These are phyloP conservation scores for Menura novaehollandiae DNA, from an alignment of 2,113 vertebrate species.

Conservation along the genomic window DNA sequence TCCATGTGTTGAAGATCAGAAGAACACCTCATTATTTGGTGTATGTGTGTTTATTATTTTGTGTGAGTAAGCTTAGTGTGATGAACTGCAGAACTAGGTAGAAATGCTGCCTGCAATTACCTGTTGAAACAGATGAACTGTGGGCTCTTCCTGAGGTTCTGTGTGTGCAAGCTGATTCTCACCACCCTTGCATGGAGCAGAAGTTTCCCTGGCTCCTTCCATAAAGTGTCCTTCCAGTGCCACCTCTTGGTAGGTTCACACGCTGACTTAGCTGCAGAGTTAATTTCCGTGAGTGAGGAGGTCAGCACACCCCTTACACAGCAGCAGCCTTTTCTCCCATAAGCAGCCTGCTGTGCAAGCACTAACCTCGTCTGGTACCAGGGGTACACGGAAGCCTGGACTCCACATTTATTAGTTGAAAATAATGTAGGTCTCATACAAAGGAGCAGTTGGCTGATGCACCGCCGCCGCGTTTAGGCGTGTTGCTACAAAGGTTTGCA, in stretches of 20 bases:
- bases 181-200: not conserved
- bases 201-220: not conserved
- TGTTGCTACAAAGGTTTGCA: not conserved
- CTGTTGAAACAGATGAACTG: not conserved
- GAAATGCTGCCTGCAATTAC: not conserved
- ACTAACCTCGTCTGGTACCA: not conserved
- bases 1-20: not conserved
- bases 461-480: not conserved
- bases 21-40: not conserved
- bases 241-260: constrained; percentile 38
- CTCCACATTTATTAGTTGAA: not conserved
- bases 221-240: constrained; percentile 40
- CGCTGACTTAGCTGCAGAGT: not conserved
- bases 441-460: not conserved
- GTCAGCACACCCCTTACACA: not conserved
- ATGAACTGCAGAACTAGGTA: not conserved
- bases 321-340: not conserved
- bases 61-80: not conserved
- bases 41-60: fast-evolving
- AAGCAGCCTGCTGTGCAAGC: not conserved
- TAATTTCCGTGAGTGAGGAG: not conserved
- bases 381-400: not conserved
- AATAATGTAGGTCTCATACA: not conserved
- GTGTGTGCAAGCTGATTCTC: not conserved
- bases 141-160: not conserved